Evolutionary conservation across 2,797 vertebrate species (phyloP), one percentile per base, ranked within the genome.

Genomic region (Salarias fasciatus): DNA sequence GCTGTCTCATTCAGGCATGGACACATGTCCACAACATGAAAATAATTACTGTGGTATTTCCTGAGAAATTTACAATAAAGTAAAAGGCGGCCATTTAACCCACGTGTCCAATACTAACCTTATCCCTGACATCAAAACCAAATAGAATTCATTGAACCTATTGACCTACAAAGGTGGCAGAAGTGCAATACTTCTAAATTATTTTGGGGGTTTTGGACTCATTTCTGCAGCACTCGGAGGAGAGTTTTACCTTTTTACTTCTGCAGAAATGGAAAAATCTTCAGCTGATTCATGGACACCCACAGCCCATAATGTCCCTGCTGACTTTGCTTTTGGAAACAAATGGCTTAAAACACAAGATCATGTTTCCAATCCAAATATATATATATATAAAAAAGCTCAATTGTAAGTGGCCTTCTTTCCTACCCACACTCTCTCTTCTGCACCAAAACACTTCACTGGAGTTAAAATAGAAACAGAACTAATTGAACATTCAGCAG

Each of bases 401-500:
- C 2, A 24, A 24, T 50, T 38, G 8, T 1, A 1, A 48, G 52
- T 14, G 11, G 11, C 11, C 42, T 18, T 59, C 42, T 13, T 14
- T 4, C 38, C 53, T 6, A 51, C 15, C 24, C 11, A 31, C 41
- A 2, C 31, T 42, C 11, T 69, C 14, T 43, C 54, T 51, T 59
- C 28, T 50, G 29, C 30, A 42, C 14, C 56, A 61, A 56, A 58
- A 40, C 42, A 53, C 46, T 37, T 52, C 8, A 18, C 47, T 49
- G 10, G 66, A 44, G 46, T 69, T 65, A 75, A 79, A 80, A 45
- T 35, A 67, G 55, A 72, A 30, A 50, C 31, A 9, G 33, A 62
- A 60, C 53, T 66, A 52, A 62, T 67, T 61, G 51, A 55, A 58
- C 64, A 82, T 76, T 80, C 53, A 69, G 50, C 2, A 33, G 53